Conservation (phyloP, 2,888 invertebrate species). For the Agapostemon virescens region DNA sequence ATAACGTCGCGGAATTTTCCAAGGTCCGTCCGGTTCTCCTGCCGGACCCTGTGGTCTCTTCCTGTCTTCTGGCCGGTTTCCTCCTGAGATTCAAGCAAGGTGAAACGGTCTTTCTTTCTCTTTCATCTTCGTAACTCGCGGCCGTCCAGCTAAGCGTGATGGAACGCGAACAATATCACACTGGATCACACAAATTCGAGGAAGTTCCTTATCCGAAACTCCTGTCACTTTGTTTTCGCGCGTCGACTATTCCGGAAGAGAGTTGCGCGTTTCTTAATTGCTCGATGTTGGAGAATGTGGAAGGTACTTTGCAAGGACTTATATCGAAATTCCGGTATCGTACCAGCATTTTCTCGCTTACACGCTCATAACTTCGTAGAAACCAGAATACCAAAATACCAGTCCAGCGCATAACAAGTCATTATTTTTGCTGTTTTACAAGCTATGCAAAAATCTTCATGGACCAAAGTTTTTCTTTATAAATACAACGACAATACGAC, state of each 20-base stretch:
- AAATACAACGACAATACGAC: too few species aligned
- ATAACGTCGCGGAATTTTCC: conserved; percentile 70
- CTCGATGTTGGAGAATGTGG: not conserved
- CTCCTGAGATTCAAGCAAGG: conserved; percentile 35
- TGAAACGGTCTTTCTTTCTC: conserved; percentile 38
- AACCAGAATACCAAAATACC: too few species aligned
- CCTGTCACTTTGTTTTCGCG: not conserved
- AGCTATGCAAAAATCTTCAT: too few species aligned
- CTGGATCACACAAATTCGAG: conserved; percentile 50
- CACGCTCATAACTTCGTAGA: too few species aligned
- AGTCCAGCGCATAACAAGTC: too few species aligned
- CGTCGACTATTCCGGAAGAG: not conserved
- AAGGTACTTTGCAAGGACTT: not conserved
- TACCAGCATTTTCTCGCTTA: too few species aligned
- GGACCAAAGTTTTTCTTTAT: too few species aligned
- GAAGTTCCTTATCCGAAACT: conserved; percentile 42
- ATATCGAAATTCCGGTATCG: too few species aligned
- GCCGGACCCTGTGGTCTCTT: conserved; percentile 29
- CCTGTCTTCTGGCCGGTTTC: conserved; percentile 8
- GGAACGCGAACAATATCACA: conserved; percentile 49
- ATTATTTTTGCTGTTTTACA: too few species aligned
- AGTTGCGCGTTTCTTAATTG: not conserved
- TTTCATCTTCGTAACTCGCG: conserved; percentile 41
- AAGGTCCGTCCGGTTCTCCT: conserved; percentile 48
- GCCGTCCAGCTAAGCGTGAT: conserved; percentile 37